phyloP scores from a whole-genome alignment of 1,140 invertebrate species.

The Papilio polyxenes region DNA sequence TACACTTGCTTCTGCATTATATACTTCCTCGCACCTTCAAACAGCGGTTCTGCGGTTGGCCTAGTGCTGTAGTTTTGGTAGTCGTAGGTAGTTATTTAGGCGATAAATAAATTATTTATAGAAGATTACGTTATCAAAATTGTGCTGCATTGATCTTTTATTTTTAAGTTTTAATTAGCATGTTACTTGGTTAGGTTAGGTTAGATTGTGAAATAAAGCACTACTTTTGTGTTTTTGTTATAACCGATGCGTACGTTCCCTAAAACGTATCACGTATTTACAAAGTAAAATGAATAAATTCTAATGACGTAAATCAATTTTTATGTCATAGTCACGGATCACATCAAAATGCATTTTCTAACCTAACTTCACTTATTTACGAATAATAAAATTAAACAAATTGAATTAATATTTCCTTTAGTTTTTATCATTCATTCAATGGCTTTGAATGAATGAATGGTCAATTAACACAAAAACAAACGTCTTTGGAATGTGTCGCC shows the following conservation, averaged over 20 bases:
- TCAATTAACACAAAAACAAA: not conserved
- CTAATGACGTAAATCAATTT: not conserved
- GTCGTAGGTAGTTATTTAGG: not conserved
- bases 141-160: no score
- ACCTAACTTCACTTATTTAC: no score
- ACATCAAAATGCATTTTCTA: no score
- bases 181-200: no score
- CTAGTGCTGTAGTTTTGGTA: not conserved
- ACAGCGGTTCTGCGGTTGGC: not conserved
- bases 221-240: no score
- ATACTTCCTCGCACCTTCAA: no score
- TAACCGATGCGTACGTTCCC: no score
- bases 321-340: not conserved
- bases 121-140: no score
- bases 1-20: no score
- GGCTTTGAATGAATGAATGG: not conserved
- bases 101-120: not conserved
- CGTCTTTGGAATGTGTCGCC: constrained; percentile 1
- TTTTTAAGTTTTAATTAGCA: no score
- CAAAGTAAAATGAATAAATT: not conserved
- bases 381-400: not conserved
- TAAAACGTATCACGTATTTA: no score
- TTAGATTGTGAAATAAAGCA: no score
- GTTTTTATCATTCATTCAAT: constrained; percentile 12
- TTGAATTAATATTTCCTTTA: not conserved